phyloP scores from a whole-genome alignment of 2,797 vertebrate species.

The Coreius guichenoti region DNA sequence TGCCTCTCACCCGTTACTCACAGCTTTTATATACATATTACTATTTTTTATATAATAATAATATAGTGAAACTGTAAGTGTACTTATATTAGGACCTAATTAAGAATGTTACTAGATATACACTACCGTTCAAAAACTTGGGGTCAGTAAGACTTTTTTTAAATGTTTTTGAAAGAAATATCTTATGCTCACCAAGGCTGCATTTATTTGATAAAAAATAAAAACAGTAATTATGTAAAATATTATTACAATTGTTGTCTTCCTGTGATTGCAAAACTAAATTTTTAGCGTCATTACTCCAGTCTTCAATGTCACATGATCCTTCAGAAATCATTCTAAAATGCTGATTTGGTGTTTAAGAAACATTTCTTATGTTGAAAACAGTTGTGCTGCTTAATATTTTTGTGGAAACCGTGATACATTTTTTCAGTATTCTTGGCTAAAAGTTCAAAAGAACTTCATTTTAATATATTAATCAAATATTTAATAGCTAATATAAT shows the following conservation, averaged over 20 bases:
- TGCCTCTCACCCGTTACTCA: neutral
- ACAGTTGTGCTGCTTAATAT: neutral
- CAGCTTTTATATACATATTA: neutral
- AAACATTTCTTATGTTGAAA: neutral
- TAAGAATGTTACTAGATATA: neutral
- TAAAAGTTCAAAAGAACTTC: neutral
- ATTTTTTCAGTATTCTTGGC: neutral
- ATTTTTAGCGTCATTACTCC: neutral
- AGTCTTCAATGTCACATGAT: neutral
- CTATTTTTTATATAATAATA: neutral
- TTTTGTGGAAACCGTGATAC: neutral
- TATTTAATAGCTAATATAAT: neutral
- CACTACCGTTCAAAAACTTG: neutral
- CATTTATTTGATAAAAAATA: neutral
- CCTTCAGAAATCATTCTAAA: neutral
- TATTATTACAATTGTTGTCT: neutral
- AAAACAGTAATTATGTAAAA: neutral
- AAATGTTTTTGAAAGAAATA: neutral
- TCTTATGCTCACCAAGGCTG: neutral
- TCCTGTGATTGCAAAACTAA: neutral
- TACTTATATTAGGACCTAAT: neutral
- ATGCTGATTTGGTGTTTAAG: neutral
- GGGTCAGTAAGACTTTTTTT: neutral
- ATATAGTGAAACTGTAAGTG: neutral
- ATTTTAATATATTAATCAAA: neutral